Percentiles rank a stretch among this genome's conserved stretches.
phyloP scores from a whole-genome alignment of 1,140 invertebrate species.

The Drosophila navojoa region DNA sequence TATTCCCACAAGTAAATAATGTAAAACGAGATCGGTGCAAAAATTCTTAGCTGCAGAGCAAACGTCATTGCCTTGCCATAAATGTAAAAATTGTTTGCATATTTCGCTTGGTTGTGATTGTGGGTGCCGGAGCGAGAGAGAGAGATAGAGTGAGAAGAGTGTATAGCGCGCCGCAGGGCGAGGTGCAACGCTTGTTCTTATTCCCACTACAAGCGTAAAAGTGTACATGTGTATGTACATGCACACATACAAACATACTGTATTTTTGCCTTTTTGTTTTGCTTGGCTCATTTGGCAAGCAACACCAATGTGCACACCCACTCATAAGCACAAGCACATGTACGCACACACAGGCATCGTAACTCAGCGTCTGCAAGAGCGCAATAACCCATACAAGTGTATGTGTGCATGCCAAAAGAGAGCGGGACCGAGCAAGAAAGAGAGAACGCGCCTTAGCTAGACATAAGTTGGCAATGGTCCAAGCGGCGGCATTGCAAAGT shows the following conservation, averaged over 20 bases:
- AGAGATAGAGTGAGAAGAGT: background rate
- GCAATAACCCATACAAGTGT: background rate
- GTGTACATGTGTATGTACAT: conserved; percentile 12
- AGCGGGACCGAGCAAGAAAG: conserved; percentile 12
- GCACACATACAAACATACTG: too few relatives aligned
- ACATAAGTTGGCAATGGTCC: conserved; percentile 45
- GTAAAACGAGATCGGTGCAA: conserved; percentile 35
- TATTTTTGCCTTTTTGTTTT: conserved; percentile 81
- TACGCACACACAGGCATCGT: conserved; percentile 9
- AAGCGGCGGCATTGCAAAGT: conserved; percentile 42
- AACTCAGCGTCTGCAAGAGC: conserved; percentile 32
- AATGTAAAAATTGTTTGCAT: conserved; percentile 57
- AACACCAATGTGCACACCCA: conserved; percentile 36
- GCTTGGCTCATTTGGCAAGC: conserved; percentile 72
- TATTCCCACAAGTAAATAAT: conserved; percentile 40
- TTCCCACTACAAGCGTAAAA: conserved; percentile 17
- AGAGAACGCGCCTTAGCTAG: conserved; percentile 14
- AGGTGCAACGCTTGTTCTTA: conserved; percentile 45
- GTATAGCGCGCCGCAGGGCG: conserved; percentile 31
- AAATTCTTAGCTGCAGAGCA: conserved; percentile 41
- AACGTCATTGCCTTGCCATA: conserved; percentile 41
- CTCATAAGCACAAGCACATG: conserved; percentile 24
- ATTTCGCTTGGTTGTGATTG: conserved; percentile 43
- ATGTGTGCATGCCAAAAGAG: conserved; percentile 7
- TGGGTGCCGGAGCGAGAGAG: background rate